Conservation (phyloP, 2,113 vertebrate species). For the Hypocryptadius cinnamomeus region DNA sequence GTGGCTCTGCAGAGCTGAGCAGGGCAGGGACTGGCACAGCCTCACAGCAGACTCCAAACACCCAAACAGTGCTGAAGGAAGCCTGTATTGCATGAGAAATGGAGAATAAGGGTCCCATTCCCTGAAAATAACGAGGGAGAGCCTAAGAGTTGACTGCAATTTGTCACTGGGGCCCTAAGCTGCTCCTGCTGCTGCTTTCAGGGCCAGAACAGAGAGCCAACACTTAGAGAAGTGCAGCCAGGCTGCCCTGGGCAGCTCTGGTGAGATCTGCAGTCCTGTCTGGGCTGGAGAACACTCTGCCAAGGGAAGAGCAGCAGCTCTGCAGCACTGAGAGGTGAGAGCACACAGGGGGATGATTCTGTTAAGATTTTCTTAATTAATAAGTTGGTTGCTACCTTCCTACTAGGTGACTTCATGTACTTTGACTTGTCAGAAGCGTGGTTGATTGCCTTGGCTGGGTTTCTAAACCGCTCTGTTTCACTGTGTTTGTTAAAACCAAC, state of each 20-base stretch:
- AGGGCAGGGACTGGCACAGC: neutral
- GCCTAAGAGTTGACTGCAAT: neutral
- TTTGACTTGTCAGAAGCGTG: neutral
- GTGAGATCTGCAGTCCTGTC: neutral
- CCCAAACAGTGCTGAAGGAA: neutral
- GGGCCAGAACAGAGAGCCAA: neutral
- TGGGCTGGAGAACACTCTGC: neutral
- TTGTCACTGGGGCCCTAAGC: neutral
- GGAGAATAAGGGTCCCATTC: neutral
- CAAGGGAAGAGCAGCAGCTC: too few relatives aligned
- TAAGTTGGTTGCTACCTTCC: neutral
- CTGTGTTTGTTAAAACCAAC: neutral
- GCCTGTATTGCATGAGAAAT: neutral
- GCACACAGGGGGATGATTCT: neutral
- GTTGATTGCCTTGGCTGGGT: neutral
- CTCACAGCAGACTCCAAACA: neutral
- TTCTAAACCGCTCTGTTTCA: neutral
- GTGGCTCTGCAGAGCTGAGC: neutral
- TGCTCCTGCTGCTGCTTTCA: neutral
- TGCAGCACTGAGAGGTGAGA: neutral
- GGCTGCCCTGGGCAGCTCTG: neutral
- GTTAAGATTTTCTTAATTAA: neutral
- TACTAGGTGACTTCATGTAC: neutral
- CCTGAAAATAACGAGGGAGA: neutral
- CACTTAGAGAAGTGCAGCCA: neutral